Conservation (phyloP, 2,888 invertebrate species). For the Ophioninae sp. region DNA sequence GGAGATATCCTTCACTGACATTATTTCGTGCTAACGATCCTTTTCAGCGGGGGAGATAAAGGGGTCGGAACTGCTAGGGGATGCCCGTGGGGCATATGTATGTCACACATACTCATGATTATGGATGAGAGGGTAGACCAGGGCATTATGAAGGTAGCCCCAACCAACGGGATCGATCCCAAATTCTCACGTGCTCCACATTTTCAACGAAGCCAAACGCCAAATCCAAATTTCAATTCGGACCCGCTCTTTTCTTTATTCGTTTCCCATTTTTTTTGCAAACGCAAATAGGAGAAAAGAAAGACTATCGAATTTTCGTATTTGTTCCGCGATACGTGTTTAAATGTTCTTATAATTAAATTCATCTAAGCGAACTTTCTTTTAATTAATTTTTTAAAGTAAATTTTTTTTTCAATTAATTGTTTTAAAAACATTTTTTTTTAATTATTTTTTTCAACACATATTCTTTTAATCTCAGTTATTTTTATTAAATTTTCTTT, state of each 20-base stretch:
- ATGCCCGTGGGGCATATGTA: constrained; percentile 67
- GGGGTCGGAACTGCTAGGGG: constrained; percentile 58
- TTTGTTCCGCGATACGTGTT: not conserved
- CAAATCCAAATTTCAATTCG: constrained; percentile 51
- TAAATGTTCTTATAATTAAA: no score
- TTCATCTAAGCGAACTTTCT: no score
- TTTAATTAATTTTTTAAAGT: not conserved
- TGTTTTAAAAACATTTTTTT: no score
- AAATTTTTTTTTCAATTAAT: not conserved
- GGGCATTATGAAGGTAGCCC: constrained; percentile 68
- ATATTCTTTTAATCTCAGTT: no score
- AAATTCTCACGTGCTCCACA: constrained; percentile 60
- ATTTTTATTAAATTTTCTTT: no score
- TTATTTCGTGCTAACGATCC: constrained; percentile 77
- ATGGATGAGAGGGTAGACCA: constrained; percentile 73
- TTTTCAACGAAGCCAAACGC: constrained; percentile 42
- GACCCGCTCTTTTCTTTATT: not conserved
- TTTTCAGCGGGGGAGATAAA: constrained; percentile 64
- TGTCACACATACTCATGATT: constrained; percentile 76
- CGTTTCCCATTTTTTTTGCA: not conserved
- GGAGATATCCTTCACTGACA: constrained; percentile 75
- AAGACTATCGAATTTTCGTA: constrained; percentile 23
- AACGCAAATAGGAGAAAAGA: constrained; percentile 10
- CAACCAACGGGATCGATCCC: constrained; percentile 69
- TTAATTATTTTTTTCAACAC: no score